Conservation (phyloP, 2,888 invertebrate species). For the Stomorhina lunata region DNA sequence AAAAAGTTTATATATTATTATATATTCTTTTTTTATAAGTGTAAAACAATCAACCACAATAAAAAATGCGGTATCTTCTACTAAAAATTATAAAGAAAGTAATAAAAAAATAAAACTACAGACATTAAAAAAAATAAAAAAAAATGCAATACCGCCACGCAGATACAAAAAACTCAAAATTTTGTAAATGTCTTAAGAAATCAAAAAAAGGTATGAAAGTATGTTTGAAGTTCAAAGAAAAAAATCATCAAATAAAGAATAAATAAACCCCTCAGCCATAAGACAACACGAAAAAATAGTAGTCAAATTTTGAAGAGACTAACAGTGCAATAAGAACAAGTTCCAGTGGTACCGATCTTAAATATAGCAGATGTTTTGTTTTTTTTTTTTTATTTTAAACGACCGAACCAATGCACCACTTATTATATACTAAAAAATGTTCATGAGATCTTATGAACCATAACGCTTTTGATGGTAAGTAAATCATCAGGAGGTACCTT, state of each 20-base stretch:
- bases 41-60: constrained; percentile 1
- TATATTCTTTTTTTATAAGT: neutral
- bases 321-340: constrained; percentile 31
- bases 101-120: constrained; percentile 29
- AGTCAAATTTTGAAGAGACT: constrained; percentile 22
- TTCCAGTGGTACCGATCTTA: constrained; percentile 45
- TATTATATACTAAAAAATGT: constrained; percentile 4
- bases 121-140: constrained; percentile 7
- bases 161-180: constrained; percentile 23
- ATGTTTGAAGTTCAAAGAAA: constrained; percentile 31
- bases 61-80: constrained; percentile 24
- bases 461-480: constrained; percentile 69
- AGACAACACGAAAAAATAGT: constrained; percentile 20
- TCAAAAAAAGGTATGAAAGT: constrained; percentile 40
- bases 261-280: constrained; percentile 33
- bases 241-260: constrained; percentile 32
- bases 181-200: constrained; percentile 26
- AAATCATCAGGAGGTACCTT: neutral
- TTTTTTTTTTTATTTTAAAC: constrained; percentile 44
- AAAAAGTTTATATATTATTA: too few relatives aligned
- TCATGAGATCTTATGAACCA: constrained; percentile 72
- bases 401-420: constrained; percentile 20
- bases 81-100: constrained; percentile 21
- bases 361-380: constrained; percentile 75
- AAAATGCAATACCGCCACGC: constrained; percentile 30